Evolutionary conservation across 2,888 invertebrate genomes (phyloP), one percentile per base, ranked within the genome.

Genomic region (Tipula lateralis): DNA sequence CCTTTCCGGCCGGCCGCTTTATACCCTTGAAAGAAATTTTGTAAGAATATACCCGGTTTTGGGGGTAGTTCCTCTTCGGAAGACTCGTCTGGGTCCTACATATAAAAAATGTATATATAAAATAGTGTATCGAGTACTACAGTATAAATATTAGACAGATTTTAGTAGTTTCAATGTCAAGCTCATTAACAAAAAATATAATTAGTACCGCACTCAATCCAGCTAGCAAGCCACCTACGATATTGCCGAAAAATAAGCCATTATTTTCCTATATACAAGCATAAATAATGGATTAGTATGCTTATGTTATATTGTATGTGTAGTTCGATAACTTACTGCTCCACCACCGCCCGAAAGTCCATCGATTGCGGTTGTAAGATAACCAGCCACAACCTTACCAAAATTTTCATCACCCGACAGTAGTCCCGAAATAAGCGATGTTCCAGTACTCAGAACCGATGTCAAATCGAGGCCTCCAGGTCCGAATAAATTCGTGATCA

Each of bases 291-390:
- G 19, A 29, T 84, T 84, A 84, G 80, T 82, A 82, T 29, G 81
- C 30, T 4, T 81, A 29, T 66, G 5, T n/a, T n/a, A n/a, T 80
- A 24, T 80, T 36, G 1, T 32, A 34, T 36, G 1, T 30, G 16
- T 9, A 6, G 83, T 30, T 83, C 2, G n/a, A n/a, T n/a, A n/a
- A 86, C 87, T 86, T 87, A 90, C 90, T 84, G 90, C 90, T 85
- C 90, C 90, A 7, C 90, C 90, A 1, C 90, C 90, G 0, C 90
- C 90, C 0, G 90, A 89, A 0, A 90, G 87, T 0, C 90, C 90
- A 86, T 90, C 90, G 19, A 90, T 87, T 0, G 89, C 89, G 0
- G 88, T 88, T 83, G 89, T 90, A 85, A 90, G 88, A 86, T 90
- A 90, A 39, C 87, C 87, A 3, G 89, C 91, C 83, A 90, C 86